phyloP scores from a whole-genome alignment of 2,797 vertebrate genomes.

The Sebastes nivosus region DNA sequence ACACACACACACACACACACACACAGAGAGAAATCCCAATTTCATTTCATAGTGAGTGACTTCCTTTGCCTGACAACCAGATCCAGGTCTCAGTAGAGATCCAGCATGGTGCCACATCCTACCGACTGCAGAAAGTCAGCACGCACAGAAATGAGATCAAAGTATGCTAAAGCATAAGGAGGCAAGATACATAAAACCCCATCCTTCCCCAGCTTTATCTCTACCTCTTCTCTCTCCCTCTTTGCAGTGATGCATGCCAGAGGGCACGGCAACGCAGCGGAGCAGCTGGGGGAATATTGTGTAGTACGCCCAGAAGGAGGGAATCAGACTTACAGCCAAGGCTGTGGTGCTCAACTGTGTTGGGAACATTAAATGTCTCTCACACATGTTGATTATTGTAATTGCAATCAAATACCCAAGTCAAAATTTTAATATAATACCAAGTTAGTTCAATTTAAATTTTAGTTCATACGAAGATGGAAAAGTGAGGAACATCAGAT shows the following conservation, averaged over 20 bases:
- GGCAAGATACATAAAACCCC: slow-evolving; percentile 66
- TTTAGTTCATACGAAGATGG: too few species aligned
- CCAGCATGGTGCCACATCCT: slow-evolving; percentile 60
- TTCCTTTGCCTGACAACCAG: slow-evolving; percentile 42
- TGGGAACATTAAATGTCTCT: slow-evolving; percentile 12
- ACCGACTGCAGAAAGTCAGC: slow-evolving; percentile 53
- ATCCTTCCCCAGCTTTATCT: slow-evolving; percentile 41
- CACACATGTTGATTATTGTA: background rate
- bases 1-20: background rate
- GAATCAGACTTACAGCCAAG: slow-evolving; percentile 20
- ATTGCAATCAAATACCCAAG: background rate
- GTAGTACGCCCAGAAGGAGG: slow-evolving; percentile 15
- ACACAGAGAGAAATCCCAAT: background rate
- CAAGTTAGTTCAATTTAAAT: background rate
- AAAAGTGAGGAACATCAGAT: background rate
- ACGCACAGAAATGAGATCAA: slow-evolving; percentile 68
- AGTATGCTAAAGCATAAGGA: slow-evolving; percentile 59
- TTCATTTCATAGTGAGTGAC: slow-evolving; percentile 37
- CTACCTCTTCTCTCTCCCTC: slow-evolving; percentile 33
- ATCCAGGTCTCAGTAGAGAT: slow-evolving; percentile 63
- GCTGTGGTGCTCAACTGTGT: slow-evolving; percentile 1
- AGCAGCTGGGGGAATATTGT: slow-evolving; percentile 55
- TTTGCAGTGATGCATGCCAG: slow-evolving; percentile 64
- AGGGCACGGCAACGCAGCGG: slow-evolving; percentile 53
- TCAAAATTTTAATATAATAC: background rate